phyloP scores from a whole-genome alignment of 1,140 invertebrate genomes.

The Nasonia vitripennis region DNA sequence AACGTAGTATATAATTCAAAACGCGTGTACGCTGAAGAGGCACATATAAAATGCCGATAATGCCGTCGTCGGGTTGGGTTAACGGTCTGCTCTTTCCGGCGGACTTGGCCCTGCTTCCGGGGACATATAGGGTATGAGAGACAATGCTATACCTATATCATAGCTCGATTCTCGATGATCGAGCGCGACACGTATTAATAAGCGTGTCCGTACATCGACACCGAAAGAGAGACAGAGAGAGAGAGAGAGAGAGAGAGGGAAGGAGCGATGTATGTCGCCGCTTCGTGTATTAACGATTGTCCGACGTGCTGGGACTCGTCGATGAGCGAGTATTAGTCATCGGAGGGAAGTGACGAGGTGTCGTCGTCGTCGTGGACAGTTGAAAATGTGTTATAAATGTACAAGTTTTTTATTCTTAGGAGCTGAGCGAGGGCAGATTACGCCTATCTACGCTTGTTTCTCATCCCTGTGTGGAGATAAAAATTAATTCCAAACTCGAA shows the following conservation, averaged over 20 bases:
- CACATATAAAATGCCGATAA: conserved; percentile 68
- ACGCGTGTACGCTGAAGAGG: not conserved
- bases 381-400: not conserved
- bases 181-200: conserved; percentile 66
- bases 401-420: not conserved
- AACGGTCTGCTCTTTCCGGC: conserved; percentile 75
- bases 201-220: conserved; percentile 68
- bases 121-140: conserved; percentile 74
- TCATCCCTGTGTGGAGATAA: conserved; percentile 8
- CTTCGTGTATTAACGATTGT: conserved; percentile 15
- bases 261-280: conserved; percentile 55
- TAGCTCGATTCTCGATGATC: conserved; percentile 45
- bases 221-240: conserved; percentile 35
- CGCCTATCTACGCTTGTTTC: not conserved
- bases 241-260: not conserved
- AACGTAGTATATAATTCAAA: not conserved
- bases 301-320: conserved; percentile 50
- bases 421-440: not conserved
- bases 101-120: conserved; percentile 75
- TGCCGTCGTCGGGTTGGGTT: conserved; percentile 71
- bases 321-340: not conserved
- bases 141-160: conserved; percentile 32
- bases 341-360: conserved; percentile 1
- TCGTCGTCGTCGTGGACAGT: not conserved
- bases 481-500: conserved; percentile 25